These are phyloP conservation scores for Denticeps clupeoides DNA, from an alignment of 2,797 vertebrate genomes.

Conservation along the genomic window DNA sequence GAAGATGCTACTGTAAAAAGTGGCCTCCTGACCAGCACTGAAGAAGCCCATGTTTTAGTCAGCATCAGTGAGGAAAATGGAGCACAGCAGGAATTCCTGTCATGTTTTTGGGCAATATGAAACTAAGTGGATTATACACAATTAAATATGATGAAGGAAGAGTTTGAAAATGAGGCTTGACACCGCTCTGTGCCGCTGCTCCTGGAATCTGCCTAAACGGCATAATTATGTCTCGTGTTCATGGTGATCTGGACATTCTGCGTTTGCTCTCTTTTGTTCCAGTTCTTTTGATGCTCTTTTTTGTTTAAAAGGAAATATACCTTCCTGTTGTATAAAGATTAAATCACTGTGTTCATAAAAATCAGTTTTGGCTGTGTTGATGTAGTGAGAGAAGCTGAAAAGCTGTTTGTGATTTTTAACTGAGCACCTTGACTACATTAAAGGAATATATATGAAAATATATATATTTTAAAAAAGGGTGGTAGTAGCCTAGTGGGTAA, in stretches of 20 bases:
- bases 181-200: constrained; percentile 33
- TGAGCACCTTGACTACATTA: no score
- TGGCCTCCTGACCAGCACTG: no score
- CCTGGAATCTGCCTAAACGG: constrained; percentile 41
- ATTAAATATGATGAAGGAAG: constrained; percentile 55
- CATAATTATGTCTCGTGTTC: constrained; percentile 46
- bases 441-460: no score
- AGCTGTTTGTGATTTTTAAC: no score
- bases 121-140: constrained; percentile 64
- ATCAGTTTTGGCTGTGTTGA: no score
- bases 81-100: constrained; percentile 26
- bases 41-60: no score
- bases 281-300: no score
- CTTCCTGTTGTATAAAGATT: no score
- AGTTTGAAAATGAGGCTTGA: constrained; percentile 41
- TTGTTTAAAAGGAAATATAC: neutral
- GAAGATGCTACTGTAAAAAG: neutral
- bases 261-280: neutral
- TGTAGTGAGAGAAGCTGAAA: no score
- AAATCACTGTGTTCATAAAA: no score
- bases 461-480: no score
- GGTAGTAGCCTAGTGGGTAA: no score
- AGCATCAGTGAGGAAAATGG: neutral
- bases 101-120: constrained; percentile 52
- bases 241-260: constrained; percentile 29